Conservation (phyloP, 2,113 vertebrate genomes). For the Empidonax traillii region DNA sequence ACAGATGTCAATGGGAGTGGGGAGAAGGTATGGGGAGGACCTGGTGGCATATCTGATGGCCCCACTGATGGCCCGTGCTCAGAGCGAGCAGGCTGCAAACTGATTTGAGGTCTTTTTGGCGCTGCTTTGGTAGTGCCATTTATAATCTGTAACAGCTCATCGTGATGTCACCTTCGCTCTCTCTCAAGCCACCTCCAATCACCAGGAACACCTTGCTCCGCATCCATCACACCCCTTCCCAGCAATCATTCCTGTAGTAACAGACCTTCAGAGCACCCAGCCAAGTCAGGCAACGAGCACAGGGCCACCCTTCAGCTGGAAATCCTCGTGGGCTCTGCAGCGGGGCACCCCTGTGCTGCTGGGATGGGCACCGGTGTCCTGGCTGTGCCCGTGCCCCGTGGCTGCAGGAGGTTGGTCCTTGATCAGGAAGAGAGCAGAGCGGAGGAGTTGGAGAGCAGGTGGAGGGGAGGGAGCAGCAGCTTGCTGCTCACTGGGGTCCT, state of each 20-base stretch:
- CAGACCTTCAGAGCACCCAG: neutral
- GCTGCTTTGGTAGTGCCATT: neutral
- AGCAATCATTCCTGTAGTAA: neutral
- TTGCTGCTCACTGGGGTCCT: constrained; percentile 19
- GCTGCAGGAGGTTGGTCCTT: neutral
- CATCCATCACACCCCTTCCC: neutral
- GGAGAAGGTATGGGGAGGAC: neutral
- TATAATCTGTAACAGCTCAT: neutral
- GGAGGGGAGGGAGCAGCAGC: constrained; percentile 31
- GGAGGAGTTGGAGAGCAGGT: constrained; percentile 9
- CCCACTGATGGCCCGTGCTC: neutral
- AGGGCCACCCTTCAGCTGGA: neutral
- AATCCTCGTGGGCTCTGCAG: neutral
- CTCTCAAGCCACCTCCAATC: neutral
- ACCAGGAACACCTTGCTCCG: neutral
- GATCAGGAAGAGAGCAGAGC: neutral
- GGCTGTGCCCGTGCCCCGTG: rapidly evolving
- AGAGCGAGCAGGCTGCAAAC: neutral
- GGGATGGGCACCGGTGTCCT: neutral
- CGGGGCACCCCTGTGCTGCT: neutral
- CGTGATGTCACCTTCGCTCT: neutral
- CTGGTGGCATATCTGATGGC: neutral
- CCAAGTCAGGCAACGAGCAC: neutral
- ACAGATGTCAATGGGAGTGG: neutral
- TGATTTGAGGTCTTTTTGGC: neutral